Conservation (phyloP, 1,140 invertebrate species). For the Drosophila pallidifrons region DNA sequence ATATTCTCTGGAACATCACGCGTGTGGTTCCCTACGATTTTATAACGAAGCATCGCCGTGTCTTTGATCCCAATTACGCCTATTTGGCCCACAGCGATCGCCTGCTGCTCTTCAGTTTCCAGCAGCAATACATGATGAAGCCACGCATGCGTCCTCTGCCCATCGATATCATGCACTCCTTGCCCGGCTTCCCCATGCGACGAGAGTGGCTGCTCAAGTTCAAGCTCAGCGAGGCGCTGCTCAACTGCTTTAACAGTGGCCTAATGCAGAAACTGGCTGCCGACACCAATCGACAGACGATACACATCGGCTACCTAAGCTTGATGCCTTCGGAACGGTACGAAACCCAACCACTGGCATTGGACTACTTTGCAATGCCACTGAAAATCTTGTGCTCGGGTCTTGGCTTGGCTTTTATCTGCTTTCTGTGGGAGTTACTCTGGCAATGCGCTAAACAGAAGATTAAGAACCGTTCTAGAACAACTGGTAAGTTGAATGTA, state of each 20-base stretch:
- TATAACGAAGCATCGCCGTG: conserved; percentile 34
- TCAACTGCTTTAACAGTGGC: conserved; percentile 53
- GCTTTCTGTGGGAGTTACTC: conserved; percentile 19
- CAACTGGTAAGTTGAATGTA: background rate
- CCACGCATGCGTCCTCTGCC: conserved; percentile 45
- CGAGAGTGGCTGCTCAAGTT: conserved; percentile 52
- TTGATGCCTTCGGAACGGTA: conserved; percentile 37
- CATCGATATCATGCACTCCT: conserved; percentile 42
- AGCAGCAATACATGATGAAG: conserved; percentile 52
- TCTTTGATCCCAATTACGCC: conserved; percentile 52
- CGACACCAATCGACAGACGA: conserved; percentile 45
- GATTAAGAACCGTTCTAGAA: background rate
- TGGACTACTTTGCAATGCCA: conserved; percentile 52
- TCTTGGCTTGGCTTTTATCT: conserved; percentile 16
- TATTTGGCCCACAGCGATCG: conserved; percentile 52
- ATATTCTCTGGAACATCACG: conserved; percentile 40
- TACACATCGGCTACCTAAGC: conserved; percentile 44
- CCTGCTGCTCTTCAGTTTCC: conserved; percentile 41
- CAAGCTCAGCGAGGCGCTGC: conserved; percentile 50
- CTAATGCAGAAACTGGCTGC: conserved; percentile 45
- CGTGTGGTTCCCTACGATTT: conserved; percentile 42
- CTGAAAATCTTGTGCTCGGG: conserved; percentile 23
- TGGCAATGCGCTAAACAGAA: conserved; percentile 3
- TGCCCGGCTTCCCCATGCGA: conserved; percentile 59
- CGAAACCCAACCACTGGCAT: conserved; percentile 26